Evolutionary conservation across 2,888 invertebrate genomes (phyloP), one percentile per base, ranked within the genome.

Genomic region (Nemotelus pantherinus): DNA sequence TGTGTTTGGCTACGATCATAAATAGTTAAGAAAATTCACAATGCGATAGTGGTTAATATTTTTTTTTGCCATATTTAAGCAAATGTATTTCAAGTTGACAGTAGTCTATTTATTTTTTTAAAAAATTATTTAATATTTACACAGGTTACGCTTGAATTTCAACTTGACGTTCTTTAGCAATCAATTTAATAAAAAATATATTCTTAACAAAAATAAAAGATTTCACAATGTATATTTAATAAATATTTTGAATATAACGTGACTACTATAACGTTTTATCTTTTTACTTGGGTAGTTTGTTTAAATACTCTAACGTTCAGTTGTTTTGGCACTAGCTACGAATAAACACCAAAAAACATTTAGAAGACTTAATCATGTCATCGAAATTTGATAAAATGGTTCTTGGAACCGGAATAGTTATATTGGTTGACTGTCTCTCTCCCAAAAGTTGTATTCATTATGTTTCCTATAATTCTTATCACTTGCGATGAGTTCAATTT

Each of bases 131-230:
- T 55, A 58, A 63, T 63, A 74, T 74, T 74, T 63, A 60, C 47
- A 60, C n/a, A 63, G 25, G 48, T 63, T 25, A 57, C 10, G 10
- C 10, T 43, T 50, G 41, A 57, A 7, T 7, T 68, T 39, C 3
- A 43, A 7, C 55, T 43, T 57, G 9, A 41, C 9, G 48, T 39
- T 6, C 39, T 43, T 70, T 41, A 39, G 50, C 50, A 63, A 74
- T 63, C 53, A 76, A 64, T 76, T 65, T 44, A 76, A 53, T 76
- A 76, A 76, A 25, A 75, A 76, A 76, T 76, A 76, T 64, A 45
- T 10, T 64, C 45, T 76, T 76, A 76, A 76, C 65, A 76, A 76
- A 76, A 76, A 76, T 76, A 76, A 76, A 43, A 60, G 10, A 41
- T 63, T 57, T 48, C 50, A 25, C 10, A 63, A 25, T 65, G 10